Base-by-base conservation (phyloP, 2,797 vertebrate species). In the Hylomyscus alleni region DNA sequence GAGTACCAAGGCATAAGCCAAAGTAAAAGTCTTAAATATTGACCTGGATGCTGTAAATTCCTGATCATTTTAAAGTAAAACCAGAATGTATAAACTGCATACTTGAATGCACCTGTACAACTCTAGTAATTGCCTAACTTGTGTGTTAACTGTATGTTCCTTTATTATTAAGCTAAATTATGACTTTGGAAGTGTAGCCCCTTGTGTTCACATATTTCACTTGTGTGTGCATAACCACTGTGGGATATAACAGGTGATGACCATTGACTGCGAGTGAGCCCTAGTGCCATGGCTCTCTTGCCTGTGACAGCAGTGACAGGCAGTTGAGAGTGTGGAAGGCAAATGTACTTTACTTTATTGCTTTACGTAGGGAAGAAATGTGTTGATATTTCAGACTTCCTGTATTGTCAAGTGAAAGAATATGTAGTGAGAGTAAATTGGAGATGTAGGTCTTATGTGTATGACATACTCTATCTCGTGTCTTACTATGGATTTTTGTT, bases 41-140 rank as follows among this genome's bases (percentile, higher is more conserved):
- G 75, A 54, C 58, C 56, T 92, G 62, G 87, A 72, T 91, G 47
- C 50, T 93, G 0, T 87, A 50, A 75, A 83, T 89, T 91, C 15
- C 52, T 31, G 67, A 44, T 95, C n/a, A 83, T 81, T 86, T 95
- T 92, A 86, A 97, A 93, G 17, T 96, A 95, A 95, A 82, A 6
- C 87, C 19, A 93, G 93, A 88, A 19, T 88, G 26, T 47, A 80
- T n/a, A 89, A 89, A 94, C 37, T 54, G 78, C 31, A 73, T 90
- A 81, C 56, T 85, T 84, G 1, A 84, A 20, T 40, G n/a, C 6
- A 81, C 24, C 34, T 80, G 31, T 14, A 31, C 24, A 90, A 31
- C 19, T 88, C 8, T 90, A 80, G 22, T 83, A 77, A 81, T 86
- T 78, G n/a, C 81, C 20, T 52, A 82, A 90, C 17, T 31, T 91